Percentiles rank a stretch among this genome's conserved stretches.
These are phyloP conservation scores for Zosterops borbonicus DNA, from an alignment of 2,113 vertebrate genomes.

Conservation along the genomic window DNA sequence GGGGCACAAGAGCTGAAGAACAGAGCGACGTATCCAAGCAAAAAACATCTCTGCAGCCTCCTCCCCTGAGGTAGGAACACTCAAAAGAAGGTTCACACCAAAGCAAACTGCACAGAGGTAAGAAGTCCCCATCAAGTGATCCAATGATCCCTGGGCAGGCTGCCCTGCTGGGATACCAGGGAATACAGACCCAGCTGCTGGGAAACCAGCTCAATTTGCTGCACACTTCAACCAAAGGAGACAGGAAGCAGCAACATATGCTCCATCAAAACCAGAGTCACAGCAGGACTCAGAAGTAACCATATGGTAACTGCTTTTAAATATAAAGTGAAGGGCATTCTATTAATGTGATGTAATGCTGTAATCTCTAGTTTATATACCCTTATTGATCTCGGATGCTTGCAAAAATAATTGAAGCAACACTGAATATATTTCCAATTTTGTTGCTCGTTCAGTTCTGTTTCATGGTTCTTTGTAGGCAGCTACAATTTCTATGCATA, in stretches of 20 bases:
- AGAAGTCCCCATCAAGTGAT: background rate
- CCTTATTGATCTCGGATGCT: background rate
- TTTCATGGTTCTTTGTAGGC: background rate
- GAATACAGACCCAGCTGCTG: background rate
- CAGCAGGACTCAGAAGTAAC: background rate
- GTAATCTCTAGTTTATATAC: background rate
- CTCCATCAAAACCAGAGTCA: constrained; percentile 7
- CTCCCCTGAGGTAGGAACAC: background rate
- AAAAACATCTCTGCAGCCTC: background rate
- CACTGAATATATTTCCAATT: background rate
- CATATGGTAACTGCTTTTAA: background rate
- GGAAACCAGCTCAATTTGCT: background rate
- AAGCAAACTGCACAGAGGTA: background rate
- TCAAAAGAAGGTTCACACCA: background rate
- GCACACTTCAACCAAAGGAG: background rate
- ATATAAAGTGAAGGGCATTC: background rate
- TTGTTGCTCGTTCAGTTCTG: background rate
- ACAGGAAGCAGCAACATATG: background rate
- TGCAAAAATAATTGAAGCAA: background rate
- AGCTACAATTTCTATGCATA: background rate
- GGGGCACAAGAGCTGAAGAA: background rate
- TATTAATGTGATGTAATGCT: background rate
- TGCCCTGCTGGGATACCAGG: background rate
- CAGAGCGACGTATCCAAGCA: background rate
- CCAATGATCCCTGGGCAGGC: background rate